Conservation (phyloP, 2,797 vertebrate species). For the Kryptopterus vitreolus region DNA sequence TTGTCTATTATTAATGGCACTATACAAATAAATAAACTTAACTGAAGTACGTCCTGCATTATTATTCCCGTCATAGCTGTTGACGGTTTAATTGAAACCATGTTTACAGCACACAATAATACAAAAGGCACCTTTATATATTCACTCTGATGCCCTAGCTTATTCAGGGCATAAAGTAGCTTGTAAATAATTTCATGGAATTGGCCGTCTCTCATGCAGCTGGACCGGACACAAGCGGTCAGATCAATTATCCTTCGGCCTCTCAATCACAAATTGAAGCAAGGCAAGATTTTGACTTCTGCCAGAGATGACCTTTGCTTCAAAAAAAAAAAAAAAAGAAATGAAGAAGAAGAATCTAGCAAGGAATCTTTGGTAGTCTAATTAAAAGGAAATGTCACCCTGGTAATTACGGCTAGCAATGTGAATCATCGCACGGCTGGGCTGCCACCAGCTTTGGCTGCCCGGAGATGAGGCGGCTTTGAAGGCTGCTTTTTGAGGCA, state of each 20-base stretch:
- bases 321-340: conserved; percentile 47
- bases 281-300: conserved; percentile 65
- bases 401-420: conserved; percentile 72
- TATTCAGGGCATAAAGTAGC: conserved; percentile 49
- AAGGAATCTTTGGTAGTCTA: conserved; percentile 75
- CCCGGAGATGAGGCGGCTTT: conserved; percentile 52
- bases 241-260: conserved; percentile 42
- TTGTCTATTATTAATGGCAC: background rate
- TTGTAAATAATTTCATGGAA: conserved; percentile 61
- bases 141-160: conserved; percentile 25
- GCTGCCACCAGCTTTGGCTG: conserved; percentile 46
- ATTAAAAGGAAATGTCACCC: conserved; percentile 81
- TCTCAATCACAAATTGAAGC: conserved; percentile 58
- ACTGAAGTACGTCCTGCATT: background rate
- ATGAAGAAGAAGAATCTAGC: conserved; percentile 61
- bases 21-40: background rate
- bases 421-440: conserved; percentile 68
- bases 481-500: conserved; percentile 55
- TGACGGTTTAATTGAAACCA: conserved; percentile 10
- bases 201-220: conserved; percentile 41
- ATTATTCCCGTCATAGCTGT: background rate
- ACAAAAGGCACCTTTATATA: conserved; percentile 3
- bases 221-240: conserved; percentile 48
- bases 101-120: conserved; percentile 1
- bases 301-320: conserved; percentile 76